A percentile compares a stretch with the other conserved stretches of the same genome.
Conservation (phyloP, 2,113 vertebrate genomes). For the Chaetura pelagica region DNA sequence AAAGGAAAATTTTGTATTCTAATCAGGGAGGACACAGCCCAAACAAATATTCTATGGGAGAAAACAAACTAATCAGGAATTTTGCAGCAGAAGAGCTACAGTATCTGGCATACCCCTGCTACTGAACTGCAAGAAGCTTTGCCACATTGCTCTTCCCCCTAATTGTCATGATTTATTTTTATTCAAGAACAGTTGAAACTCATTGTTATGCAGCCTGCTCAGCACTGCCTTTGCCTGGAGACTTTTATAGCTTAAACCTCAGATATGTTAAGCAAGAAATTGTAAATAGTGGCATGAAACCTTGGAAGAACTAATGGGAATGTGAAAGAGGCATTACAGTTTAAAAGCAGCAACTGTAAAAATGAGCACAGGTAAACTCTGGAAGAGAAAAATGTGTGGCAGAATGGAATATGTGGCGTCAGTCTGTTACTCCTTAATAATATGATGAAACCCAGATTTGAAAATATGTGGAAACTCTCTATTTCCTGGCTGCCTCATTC, state of each 20-base stretch:
- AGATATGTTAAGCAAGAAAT: background rate
- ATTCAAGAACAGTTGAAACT: conserved; percentile 27
- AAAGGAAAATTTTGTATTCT: background rate
- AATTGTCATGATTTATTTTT: conserved; percentile 61
- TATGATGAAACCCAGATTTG: background rate
- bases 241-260: background rate
- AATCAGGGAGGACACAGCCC: background rate
- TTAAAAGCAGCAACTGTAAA: background rate
- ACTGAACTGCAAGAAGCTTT: background rate
- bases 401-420: background rate
- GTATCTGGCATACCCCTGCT: background rate
- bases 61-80: conserved; percentile 30
- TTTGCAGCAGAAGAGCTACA: background rate
- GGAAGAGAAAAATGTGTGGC: background rate
- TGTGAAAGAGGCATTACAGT: background rate
- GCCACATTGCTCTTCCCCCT: background rate
- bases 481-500: background rate
- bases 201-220: conserved; percentile 30
- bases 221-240: background rate
- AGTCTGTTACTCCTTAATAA: background rate
- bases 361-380: background rate
- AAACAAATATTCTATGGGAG: background rate
- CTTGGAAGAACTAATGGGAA: background rate
- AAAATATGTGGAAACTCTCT: background rate
- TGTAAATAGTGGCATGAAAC: conserved; percentile 1